Evolutionary conservation across 2,888 invertebrate genomes (phyloP).

Genomic region (Torymus texanus): DNA sequence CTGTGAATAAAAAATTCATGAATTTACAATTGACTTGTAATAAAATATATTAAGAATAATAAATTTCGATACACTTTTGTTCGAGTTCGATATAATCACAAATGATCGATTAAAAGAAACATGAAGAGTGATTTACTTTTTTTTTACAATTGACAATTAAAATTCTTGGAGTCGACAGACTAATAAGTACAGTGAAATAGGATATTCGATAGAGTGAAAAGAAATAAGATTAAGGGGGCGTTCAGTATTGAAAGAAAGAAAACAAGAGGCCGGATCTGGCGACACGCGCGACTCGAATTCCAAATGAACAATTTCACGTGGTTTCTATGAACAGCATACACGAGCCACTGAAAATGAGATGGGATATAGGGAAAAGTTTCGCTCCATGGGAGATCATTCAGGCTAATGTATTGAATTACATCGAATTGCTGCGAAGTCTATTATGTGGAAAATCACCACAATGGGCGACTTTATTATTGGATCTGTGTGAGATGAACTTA

Average conservation of each 20-base stretch:
- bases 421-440: slow-evolving; percentile 32
- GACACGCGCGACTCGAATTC: slow-evolving; percentile 62
- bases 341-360: slow-evolving; percentile 43
- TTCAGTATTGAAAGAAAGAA: slow-evolving; percentile 40
- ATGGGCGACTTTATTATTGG: slow-evolving; percentile 6
- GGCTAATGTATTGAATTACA: slow-evolving; percentile 52
- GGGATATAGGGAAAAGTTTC: slow-evolving; percentile 44
- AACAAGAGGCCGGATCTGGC: slow-evolving; percentile 55
- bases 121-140: no score
- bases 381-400: slow-evolving; percentile 36
- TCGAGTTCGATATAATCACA: no score
- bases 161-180: slow-evolving; percentile 50
- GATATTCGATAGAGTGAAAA: slow-evolving; percentile 43
- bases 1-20: no score
- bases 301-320: slow-evolving; percentile 64
- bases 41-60: no score
- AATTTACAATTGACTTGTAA: no score
- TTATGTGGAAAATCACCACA: slow-evolving; percentile 52
- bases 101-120: no score
- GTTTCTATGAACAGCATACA: slow-evolving; percentile 10
- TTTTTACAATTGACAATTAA: slow-evolving; percentile 51
- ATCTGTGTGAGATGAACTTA: slow-evolving; percentile 1
- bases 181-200: slow-evolving; percentile 48
- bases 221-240: slow-evolving; percentile 31
- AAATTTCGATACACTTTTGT: no score